These are phyloP conservation scores for Paramisgurnus dabryanus DNA, from an alignment of 2,113 vertebrate genomes.

Conservation along the genomic window DNA sequence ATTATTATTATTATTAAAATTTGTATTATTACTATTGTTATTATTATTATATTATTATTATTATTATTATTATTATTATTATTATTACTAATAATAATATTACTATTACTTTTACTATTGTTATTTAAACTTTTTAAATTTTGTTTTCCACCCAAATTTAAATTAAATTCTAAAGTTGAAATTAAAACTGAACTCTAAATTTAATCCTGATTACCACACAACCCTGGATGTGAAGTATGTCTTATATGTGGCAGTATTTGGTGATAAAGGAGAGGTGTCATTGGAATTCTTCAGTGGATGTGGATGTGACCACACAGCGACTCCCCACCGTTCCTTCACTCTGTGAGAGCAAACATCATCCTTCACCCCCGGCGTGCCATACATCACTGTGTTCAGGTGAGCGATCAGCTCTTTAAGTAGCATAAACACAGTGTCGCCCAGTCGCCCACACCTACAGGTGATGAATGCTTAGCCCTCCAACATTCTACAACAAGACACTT, in stretches of 20 bases:
- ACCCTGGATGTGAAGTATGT: background rate
- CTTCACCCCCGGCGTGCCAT: slow-evolving; percentile 38
- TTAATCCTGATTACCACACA: too few relatives aligned
- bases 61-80: too few relatives aligned
- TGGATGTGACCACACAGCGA: background rate
- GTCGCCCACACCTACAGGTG: slow-evolving; percentile 38
- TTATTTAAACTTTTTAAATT: too few relatives aligned
- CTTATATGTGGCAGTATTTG: background rate
- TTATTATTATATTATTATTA: too few relatives aligned
- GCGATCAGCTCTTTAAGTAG: slow-evolving; percentile 49
- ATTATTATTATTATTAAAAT: too few relatives aligned
- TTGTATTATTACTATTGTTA: too few relatives aligned
- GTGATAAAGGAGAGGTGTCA: background rate
- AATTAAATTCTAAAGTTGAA: too few relatives aligned
- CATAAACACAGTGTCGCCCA: slow-evolving; percentile 42
- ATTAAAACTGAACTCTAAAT: too few relatives aligned
- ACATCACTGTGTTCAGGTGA: slow-evolving; percentile 40
- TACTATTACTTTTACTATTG: too few relatives aligned
- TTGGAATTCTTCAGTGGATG: background rate
- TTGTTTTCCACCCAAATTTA: too few relatives aligned
- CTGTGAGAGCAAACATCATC: slow-evolving; percentile 40
- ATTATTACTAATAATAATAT: too few relatives aligned
- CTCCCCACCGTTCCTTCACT: slow-evolving; percentile 18
- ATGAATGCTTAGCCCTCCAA: slow-evolving; percentile 30
- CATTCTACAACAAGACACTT: background rate